A percentile compares a stretch with the other conserved stretches of the same genome.
phyloP scores from a whole-genome alignment of 2,113 vertebrate genomes.

The Dasyurus viverrinus region DNA sequence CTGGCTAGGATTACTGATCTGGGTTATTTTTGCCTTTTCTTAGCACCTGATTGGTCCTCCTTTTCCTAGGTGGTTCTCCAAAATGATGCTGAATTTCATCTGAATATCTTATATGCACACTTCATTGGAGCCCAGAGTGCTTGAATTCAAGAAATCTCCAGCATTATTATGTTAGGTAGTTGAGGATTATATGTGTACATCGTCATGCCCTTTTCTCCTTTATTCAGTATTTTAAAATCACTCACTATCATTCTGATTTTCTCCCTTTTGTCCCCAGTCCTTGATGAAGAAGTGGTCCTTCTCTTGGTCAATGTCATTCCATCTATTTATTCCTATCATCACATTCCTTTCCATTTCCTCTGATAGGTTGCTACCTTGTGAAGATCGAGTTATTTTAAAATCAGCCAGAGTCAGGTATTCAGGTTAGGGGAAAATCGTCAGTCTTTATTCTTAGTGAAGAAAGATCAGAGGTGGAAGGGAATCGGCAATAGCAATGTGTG shows the following conservation, averaged over 20 bases:
- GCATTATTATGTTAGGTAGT: neutral
- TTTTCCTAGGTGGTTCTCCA: neutral
- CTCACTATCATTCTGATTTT: no score
- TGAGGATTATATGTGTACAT: neutral
- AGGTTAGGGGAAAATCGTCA: no score
- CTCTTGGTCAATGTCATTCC: neutral
- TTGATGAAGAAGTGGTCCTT: neutral
- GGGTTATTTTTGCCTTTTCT: neutral
- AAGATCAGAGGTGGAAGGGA: no score
- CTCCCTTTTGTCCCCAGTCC: no score
- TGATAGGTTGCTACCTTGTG: no score
- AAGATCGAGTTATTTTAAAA: no score
- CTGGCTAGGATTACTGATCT: neutral
- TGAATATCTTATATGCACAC: neutral
- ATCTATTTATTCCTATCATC: neutral
- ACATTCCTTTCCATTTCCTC: neutral
- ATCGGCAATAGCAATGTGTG: no score
- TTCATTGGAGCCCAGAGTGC: neutral
- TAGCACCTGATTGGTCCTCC: neutral
- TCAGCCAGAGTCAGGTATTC: no score
- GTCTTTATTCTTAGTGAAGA: no score
- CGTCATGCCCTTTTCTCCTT: neutral
- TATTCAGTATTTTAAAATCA: neutral
- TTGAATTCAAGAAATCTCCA: neutral
- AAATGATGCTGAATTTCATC: neutral